A percentile compares a stretch with the other conserved stretches of the same genome.
Conservation (phyloP, 2,888 invertebrate species). For the Drosophila lacicola region DNA sequence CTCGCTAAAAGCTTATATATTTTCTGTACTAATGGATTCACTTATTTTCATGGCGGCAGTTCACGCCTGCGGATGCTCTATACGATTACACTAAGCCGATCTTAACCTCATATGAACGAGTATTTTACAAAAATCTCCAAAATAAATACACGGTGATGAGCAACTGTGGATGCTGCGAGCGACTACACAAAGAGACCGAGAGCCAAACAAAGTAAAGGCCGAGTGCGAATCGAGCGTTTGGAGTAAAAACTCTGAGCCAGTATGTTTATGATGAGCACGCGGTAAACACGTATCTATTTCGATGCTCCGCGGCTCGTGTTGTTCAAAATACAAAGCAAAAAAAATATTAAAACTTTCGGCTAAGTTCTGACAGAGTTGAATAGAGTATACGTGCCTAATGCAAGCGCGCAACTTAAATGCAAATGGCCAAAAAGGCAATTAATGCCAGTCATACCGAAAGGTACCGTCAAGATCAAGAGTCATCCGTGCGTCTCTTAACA, state of each 20-base stretch:
- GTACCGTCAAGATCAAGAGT: slow-evolving; percentile 49
- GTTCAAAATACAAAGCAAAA: slow-evolving; percentile 33
- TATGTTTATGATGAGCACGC: slow-evolving; percentile 54
- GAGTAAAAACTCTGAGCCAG: slow-evolving; percentile 52
- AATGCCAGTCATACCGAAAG: not conserved
- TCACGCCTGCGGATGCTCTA: slow-evolving; percentile 8
- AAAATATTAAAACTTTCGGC: not conserved
- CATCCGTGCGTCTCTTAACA: slow-evolving; percentile 85
- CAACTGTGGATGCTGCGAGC: slow-evolving; percentile 41
- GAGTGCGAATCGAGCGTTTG: slow-evolving; percentile 34
- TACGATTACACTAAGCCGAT: slow-evolving; percentile 20
- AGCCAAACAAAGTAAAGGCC: not conserved
- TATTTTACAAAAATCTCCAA: slow-evolving; percentile 29
- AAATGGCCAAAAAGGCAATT: not conserved
- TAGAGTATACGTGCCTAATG: slow-evolving; percentile 33
- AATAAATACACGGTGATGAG: slow-evolving; percentile 25
- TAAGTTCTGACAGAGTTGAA: not conserved
- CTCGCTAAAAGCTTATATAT: slow-evolving; percentile 40
- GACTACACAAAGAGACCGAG: slow-evolving; percentile 11
- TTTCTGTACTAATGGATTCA: slow-evolving; percentile 32
- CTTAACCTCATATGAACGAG: slow-evolving; percentile 18
- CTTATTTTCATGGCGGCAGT: slow-evolving; percentile 11
- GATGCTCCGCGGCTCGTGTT: slow-evolving; percentile 17
- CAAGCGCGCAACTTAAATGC: slow-evolving; percentile 2
- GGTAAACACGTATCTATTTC: slow-evolving; percentile 55